Evolutionary conservation across 1,140 invertebrate species (phyloP).

Genomic region (Bombus superbus): DNA sequence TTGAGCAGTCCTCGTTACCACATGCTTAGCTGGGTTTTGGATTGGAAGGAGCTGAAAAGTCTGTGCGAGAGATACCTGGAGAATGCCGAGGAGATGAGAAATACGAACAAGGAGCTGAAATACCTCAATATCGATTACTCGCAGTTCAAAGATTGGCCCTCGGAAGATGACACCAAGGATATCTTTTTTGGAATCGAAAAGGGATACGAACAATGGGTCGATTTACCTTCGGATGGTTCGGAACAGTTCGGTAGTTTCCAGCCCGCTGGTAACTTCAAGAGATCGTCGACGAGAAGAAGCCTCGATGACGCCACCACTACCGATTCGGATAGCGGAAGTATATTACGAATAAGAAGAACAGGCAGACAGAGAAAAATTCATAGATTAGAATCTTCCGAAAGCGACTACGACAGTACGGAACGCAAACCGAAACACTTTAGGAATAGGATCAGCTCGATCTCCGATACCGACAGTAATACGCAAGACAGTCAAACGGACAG

Average conservation of each 20-base stretch:
- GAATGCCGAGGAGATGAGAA: slow-evolving; percentile 84
- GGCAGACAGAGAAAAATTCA: slow-evolving; percentile 75
- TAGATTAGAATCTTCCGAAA: slow-evolving; percentile 80
- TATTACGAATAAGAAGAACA: slow-evolving; percentile 68
- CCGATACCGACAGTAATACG: slow-evolving; percentile 81
- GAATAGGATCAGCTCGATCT: slow-evolving; percentile 76
- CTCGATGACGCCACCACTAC: slow-evolving; percentile 77
- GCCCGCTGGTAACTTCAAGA: slow-evolving; percentile 73
- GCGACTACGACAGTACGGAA: slow-evolving; percentile 80
- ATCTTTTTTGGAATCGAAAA: slow-evolving; percentile 84
- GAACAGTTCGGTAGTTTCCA: slow-evolving; percentile 79
- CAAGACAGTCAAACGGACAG: slow-evolving; percentile 81
- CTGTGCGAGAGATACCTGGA: slow-evolving; percentile 85
- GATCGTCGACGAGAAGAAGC: slow-evolving; percentile 71
- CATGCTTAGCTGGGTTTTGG: slow-evolving; percentile 85
- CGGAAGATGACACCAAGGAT: slow-evolving; percentile 80
- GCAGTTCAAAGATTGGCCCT: slow-evolving; percentile 85
- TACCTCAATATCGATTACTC: slow-evolving; percentile 87
- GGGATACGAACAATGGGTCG: slow-evolving; percentile 83
- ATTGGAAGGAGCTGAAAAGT: slow-evolving; percentile 84
- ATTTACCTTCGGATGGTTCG: slow-evolving; percentile 76
- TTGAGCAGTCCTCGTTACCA: slow-evolving; percentile 86
- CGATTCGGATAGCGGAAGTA: slow-evolving; percentile 78
- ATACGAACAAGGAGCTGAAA: slow-evolving; percentile 85
- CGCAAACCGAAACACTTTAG: slow-evolving; percentile 75